phyloP scores from a whole-genome alignment of 2,797 vertebrate genomes.

The Sarcoramphus papa region DNA sequence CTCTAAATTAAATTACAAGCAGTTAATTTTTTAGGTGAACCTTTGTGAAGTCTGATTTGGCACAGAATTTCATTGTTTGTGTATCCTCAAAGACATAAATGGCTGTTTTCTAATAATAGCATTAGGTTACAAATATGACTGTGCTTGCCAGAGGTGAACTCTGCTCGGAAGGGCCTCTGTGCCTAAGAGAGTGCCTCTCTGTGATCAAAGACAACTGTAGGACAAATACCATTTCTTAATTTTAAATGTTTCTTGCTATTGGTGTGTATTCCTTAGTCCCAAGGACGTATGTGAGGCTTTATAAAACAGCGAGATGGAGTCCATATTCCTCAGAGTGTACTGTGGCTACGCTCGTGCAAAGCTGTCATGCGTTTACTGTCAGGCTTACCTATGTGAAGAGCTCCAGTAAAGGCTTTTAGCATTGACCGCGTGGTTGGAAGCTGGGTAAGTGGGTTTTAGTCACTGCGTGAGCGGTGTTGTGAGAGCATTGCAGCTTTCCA shows the following conservation, averaged over 20 bases:
- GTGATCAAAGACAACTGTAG: not conserved
- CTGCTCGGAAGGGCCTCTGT: not conserved
- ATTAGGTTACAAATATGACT: not conserved
- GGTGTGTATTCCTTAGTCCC: not conserved
- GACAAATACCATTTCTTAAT: not conserved
- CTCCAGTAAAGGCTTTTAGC: not conserved
- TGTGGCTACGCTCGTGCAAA: not conserved
- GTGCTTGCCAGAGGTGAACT: not conserved
- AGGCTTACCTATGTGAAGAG: not conserved
- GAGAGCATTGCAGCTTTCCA: not conserved
- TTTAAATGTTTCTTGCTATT: not conserved
- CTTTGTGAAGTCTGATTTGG: not conserved
- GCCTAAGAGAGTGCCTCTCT: not conserved
- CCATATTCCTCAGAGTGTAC: rapidly evolving
- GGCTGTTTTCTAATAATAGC: not conserved
- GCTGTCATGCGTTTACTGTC: rapidly evolving
- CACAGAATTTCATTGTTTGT: not conserved
- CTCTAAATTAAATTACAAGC: not conserved
- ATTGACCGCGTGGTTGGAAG: rapidly evolving
- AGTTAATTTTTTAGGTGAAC: not conserved
- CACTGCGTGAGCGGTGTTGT: rapidly evolving
- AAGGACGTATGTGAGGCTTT: not conserved
- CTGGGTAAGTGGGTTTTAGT: not conserved
- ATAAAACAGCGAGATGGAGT: not conserved
- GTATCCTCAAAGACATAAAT: not conserved